These are phyloP conservation scores for Sericinus montela DNA, from an alignment of 2,888 invertebrate species.

Conservation along the genomic window DNA sequence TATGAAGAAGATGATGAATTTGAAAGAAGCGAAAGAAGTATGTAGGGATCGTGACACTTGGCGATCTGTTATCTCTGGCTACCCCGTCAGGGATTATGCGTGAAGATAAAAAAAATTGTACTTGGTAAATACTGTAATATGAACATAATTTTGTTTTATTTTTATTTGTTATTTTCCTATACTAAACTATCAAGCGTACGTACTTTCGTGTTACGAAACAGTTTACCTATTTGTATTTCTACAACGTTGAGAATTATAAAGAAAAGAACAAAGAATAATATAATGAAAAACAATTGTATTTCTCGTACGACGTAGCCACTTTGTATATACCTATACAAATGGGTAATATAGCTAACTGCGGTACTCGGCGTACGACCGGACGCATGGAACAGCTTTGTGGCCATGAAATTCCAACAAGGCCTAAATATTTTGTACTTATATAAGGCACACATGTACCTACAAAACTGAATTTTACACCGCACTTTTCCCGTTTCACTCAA, in stretches of 20 bases:
- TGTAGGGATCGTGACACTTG: no score
- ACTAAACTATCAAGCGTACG: no score
- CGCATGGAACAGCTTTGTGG: conserved; percentile 14
- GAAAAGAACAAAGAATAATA: conserved; percentile 1
- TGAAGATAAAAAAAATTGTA: no score
- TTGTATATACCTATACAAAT: conserved; percentile 12
- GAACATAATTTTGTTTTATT: no score
- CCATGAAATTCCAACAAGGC: conserved; percentile 17
- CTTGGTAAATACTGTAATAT: no score
- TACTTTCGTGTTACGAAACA: no score
- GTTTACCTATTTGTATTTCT: no score
- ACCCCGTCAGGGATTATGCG: no score
- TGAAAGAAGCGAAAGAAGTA: no score
- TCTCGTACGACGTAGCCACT: conserved; percentile 4
- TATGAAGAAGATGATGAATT: no score
- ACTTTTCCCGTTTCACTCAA: background rate
- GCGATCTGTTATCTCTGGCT: no score
- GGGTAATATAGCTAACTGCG: conserved; percentile 13
- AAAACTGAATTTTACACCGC: background rate
- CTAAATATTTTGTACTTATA: conserved; percentile 11
- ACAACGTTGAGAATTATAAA: background rate
- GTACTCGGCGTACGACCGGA: conserved; percentile 12
- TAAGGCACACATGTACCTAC: background rate
- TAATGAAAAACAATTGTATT: conserved; percentile 7
- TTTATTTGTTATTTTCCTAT: no score